A percentile compares a stretch with the other conserved stretches of the same genome.
Evolutionary conservation across 2,113 vertebrate genomes (phyloP).

Genomic region (Pelvicachromis taeniatus): DNA sequence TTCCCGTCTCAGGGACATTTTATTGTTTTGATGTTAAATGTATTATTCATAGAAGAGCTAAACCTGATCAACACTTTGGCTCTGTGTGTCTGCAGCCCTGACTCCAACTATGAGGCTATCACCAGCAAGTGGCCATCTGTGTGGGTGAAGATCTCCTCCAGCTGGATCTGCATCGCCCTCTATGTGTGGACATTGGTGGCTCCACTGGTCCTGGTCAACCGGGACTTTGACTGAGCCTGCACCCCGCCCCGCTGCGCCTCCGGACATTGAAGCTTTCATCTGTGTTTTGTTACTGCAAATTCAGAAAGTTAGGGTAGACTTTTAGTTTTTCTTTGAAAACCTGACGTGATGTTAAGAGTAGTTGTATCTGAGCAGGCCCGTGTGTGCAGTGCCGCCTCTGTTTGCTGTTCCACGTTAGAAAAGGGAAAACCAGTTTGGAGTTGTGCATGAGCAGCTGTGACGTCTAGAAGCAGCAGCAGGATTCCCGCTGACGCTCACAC

Average conservation of each 20-base stretch:
- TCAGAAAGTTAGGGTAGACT: background rate
- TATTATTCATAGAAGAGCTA: too few relatives aligned
- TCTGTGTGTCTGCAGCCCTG: constrained; percentile 67
- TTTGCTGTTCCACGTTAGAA: background rate
- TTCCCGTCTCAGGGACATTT: too few relatives aligned
- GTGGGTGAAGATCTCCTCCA: constrained; percentile 98
- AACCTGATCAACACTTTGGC: background rate
- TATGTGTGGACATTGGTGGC: constrained; percentile 97
- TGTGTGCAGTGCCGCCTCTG: background rate
- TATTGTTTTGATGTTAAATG: too few relatives aligned
- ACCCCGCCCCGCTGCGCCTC: background rate
- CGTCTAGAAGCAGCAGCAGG: background rate
- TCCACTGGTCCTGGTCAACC: constrained; percentile 92
- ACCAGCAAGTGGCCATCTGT: constrained; percentile 96
- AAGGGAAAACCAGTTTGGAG: background rate
- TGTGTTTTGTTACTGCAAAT: background rate
- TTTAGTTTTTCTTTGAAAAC: constrained; percentile 24
- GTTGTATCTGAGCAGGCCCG: background rate
- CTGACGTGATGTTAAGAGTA: constrained; percentile 7
- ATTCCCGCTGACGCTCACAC: background rate
- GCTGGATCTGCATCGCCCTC: constrained; percentile 93
- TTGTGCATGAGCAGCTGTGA: background rate
- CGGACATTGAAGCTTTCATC: background rate
- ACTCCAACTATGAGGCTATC: constrained; percentile 83
- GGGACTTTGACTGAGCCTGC: constrained; percentile 86